phyloP scores from a whole-genome alignment of 2,888 invertebrate species.

The Protodeltote pygarga region DNA sequence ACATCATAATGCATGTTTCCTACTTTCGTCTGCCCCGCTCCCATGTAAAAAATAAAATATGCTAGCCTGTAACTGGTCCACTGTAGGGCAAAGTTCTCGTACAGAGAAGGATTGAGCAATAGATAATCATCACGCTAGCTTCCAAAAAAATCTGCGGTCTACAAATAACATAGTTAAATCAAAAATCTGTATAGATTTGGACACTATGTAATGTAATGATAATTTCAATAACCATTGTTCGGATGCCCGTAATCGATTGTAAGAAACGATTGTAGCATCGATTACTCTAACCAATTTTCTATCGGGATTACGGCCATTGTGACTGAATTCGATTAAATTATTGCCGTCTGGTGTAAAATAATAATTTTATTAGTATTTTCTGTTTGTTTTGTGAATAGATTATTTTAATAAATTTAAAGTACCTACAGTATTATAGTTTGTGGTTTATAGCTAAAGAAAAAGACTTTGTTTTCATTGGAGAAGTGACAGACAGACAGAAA shows the following conservation, averaged over 20 bases:
- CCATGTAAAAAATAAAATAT: too few species aligned
- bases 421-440: background rate
- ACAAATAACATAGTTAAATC: too few species aligned
- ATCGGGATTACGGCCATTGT: conserved; percentile 15
- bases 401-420: background rate
- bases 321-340: conserved; percentile 28
- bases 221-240: conserved; percentile 3
- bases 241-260: conserved; percentile 27
- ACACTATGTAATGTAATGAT: too few species aligned
- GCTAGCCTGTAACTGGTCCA: too few species aligned
- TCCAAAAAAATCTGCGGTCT: too few species aligned
- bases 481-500: too few species aligned
- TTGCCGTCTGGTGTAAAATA: conserved; percentile 21
- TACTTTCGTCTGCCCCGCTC: too few species aligned
- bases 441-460: background rate
- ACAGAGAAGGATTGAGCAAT: too few species aligned
- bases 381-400: conserved; percentile 8
- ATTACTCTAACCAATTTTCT: conserved; percentile 33
- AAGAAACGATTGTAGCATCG: conserved; percentile 27
- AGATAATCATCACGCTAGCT: too few species aligned
- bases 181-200: too few species aligned
- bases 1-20: too few species aligned
- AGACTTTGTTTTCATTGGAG: background rate
- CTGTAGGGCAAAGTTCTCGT: too few species aligned
- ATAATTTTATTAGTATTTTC: conserved; percentile 5